Base-by-base conservation (phyloP, 1,140 invertebrate species). In the Rhyzopertha dominica region DNA sequence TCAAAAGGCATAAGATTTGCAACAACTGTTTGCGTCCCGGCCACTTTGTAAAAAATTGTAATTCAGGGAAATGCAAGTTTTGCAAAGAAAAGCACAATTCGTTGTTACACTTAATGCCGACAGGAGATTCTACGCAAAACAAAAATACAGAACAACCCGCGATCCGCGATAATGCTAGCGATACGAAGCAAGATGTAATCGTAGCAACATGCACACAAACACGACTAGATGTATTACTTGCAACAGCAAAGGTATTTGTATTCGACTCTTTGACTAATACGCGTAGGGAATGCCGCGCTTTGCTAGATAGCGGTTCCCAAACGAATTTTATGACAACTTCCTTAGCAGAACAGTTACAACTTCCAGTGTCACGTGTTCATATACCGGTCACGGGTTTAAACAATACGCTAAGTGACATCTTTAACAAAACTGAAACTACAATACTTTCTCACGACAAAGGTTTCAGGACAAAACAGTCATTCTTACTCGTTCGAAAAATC, bases 281-380 rank as follows among this genome's bases (percentile, higher is more conserved):
- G n/a, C n/a, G n/a, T n/a, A n/a, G n/a, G n/a, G n/a, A n/a, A n/a
- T n/a, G n/a, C n/a, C n/a, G 44, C 3, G 40, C 40, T 18, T 3
- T 44, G n/a, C 18, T 49, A 17, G 30, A 49, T 22, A 44, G 22
- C 14, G 47, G 24, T 5, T 43, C 47, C 3, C 30, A 45, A 8
- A 45, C 24, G 30, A 44, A 49, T 49, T 49, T 49, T 32, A 44
- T 49, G 9, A 29, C 42, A 3, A 25, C 43, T 5, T 17, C n/a
- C 10, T 29, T 39, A 13, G 3, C 1, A n/a, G 17, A 45, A 1
- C 26, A 34, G 20, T 31, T 47, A 25, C 16, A 24, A 8, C 3
- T 41, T 7, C 34, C 25, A 17, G 3, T 5, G 9, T 14, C 2
- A 23, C 37, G 18, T 5, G 22, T 47, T 23, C 39, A 50, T 32